Evolutionary conservation across 2,113 vertebrate species (phyloP).

Genomic region (Leptobrachium leishanense): DNA sequence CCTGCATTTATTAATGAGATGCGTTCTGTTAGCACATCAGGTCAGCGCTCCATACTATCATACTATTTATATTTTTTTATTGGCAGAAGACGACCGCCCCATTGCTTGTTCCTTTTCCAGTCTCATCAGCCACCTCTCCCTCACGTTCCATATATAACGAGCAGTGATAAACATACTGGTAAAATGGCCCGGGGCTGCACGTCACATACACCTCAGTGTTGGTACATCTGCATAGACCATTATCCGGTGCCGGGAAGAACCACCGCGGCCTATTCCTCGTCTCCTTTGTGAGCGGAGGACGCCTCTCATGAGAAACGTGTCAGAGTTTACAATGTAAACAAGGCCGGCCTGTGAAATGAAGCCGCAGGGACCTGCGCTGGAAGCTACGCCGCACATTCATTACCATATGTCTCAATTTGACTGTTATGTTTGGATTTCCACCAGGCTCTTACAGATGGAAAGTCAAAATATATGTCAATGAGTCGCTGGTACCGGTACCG

Average conservation of each 20-base stretch:
- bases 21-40: too few relatives aligned
- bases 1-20: too few relatives aligned
- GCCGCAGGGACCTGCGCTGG: conserved; percentile 14
- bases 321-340: conserved; percentile 17
- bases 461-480: conserved; percentile 17
- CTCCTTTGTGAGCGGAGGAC: not conserved
- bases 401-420: conserved; percentile 22
- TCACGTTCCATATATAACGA: too few relatives aligned
- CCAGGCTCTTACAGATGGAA: conserved; percentile 33
- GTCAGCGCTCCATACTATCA: too few relatives aligned
- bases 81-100: too few relatives aligned
- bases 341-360: not conserved
- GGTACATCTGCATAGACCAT: not conserved
- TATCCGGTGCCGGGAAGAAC: not conserved
- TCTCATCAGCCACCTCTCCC: too few relatives aligned
- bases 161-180: too few relatives aligned
- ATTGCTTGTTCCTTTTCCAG: too few relatives aligned
- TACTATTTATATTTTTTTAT: too few relatives aligned
- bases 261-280: not conserved
- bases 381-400: not conserved
- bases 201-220: not conserved
- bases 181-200: not conserved
- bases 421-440: conserved; percentile 31
- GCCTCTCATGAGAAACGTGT: conserved; percentile 5
- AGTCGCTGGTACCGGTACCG: not conserved